These are phyloP conservation scores for Cyprinodon variegatus DNA, from an alignment of 2,113 vertebrate genomes.

Conservation along the genomic window DNA sequence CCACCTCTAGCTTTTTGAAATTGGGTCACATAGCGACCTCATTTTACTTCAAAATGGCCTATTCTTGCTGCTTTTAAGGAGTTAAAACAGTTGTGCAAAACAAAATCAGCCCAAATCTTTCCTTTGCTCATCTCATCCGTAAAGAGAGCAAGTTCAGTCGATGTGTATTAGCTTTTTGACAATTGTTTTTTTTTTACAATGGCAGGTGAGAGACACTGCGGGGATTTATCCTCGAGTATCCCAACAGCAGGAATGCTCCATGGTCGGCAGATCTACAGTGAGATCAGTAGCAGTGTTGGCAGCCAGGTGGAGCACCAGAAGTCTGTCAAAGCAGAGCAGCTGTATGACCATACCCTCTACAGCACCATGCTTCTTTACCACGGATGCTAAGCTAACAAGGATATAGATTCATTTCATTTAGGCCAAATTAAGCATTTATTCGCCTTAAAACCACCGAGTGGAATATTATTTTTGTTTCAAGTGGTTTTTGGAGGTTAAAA, in stretches of 20 bases:
- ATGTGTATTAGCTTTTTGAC: constrained; percentile 25
- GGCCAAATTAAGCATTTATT: constrained; percentile 41
- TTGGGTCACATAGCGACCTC: not conserved
- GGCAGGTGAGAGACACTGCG: constrained; percentile 59
- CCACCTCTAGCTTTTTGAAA: constrained; percentile 1
- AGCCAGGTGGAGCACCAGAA: constrained; percentile 89
- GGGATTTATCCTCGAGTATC: constrained; percentile 76
- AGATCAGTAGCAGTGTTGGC: constrained; percentile 83
- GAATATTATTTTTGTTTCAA: not conserved
- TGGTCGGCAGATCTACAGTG: constrained; percentile 85
- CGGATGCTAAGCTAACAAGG: constrained; percentile 80
- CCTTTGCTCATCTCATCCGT: not conserved
- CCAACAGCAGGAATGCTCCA: constrained; percentile 70
- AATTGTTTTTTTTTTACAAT: constrained; percentile 75
- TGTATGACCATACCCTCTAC: constrained; percentile 84
- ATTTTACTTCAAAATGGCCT: not conserved
- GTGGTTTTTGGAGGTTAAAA: constrained; percentile 18
- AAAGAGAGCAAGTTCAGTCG: constrained; percentile 9
- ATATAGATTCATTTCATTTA: constrained; percentile 16
- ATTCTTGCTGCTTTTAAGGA: not conserved
- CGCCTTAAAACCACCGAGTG: constrained; percentile 65
- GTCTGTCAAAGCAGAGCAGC: constrained; percentile 85
- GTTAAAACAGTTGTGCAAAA: constrained; percentile 65
- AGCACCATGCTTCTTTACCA: constrained; percentile 90
- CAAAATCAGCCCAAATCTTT: constrained; percentile 33